Percentiles rank a stretch among this genome's conserved stretches.
Evolutionary conservation across 2,888 invertebrate genomes (phyloP).

Genomic region (Acanthosepion pharaonis): DNA sequence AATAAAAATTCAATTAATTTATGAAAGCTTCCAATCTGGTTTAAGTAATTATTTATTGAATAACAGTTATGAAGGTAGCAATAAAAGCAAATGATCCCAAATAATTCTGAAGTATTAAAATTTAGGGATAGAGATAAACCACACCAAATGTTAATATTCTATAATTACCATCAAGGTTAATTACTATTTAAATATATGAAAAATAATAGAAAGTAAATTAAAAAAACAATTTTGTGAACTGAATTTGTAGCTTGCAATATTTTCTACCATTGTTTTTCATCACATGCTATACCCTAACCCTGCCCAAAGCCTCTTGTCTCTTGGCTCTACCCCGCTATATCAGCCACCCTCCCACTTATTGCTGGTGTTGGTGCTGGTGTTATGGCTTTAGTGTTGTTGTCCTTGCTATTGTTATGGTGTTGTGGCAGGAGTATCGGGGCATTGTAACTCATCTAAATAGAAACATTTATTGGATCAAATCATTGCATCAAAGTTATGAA

Average conservation of each 20-base stretch:
- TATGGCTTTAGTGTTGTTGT: slow-evolving; percentile 33
- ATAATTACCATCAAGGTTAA: not conserved
- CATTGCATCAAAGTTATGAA: not conserved
- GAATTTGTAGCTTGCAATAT: slow-evolving; percentile 33
- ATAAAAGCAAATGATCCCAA: not conserved
- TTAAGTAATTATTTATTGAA: not conserved
- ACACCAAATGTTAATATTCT: not conserved
- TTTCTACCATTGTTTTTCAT: not conserved
- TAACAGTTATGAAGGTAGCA: not conserved
- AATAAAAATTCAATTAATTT: too few species aligned
- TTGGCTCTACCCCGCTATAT: not conserved
- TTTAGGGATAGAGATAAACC: not conserved
- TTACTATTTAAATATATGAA: not conserved
- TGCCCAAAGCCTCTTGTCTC: slow-evolving; percentile 2
- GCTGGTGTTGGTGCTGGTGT: slow-evolving; percentile 33
- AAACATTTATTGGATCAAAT: not conserved
- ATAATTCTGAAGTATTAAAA: not conserved
- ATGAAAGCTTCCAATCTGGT: too few species aligned
- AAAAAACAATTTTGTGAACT: not conserved
- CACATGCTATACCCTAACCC: slow-evolving; percentile 33
- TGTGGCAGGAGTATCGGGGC: slow-evolving; percentile 23
- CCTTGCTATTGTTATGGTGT: slow-evolving; percentile 33
- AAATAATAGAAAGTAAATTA: not conserved
- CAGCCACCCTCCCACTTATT: slow-evolving; percentile 23
- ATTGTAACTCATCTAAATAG: not conserved